phyloP scores from a whole-genome alignment of 2,113 vertebrate genomes.

The Albula glossodonta region DNA sequence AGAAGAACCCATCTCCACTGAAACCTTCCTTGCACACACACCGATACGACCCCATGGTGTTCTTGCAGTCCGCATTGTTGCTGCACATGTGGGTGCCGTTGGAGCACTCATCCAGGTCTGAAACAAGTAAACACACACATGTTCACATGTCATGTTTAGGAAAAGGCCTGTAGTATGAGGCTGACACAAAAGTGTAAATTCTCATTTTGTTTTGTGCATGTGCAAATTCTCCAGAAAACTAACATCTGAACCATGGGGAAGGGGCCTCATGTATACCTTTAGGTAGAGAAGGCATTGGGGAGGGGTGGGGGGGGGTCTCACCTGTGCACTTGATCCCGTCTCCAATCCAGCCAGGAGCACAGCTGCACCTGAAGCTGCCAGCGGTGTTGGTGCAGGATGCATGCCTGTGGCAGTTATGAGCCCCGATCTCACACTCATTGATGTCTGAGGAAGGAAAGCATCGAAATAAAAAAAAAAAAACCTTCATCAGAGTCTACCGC shows the following conservation, averaged over 20 bases:
- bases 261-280: neutral
- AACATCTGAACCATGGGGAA: neutral
- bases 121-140: conserved; percentile 26
- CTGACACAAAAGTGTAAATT: too few relatives aligned
- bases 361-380: conserved; percentile 93
- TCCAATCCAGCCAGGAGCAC: conserved; percentile 88
- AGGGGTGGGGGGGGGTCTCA: conserved; percentile 44
- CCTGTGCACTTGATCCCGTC: conserved; percentile 87
- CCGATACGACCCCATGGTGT: conserved; percentile 93
- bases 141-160: neutral
- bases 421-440: conserved; percentile 96
- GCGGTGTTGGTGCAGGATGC: conserved; percentile 92
- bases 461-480: neutral
- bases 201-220: too few relatives aligned
- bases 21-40: conserved; percentile 95
- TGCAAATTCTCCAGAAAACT: too few relatives aligned
- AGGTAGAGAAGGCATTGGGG: neutral
- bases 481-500: neutral
- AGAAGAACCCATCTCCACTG: conserved; percentile 89
- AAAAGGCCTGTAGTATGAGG: too few relatives aligned
- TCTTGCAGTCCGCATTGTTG: conserved; percentile 89
- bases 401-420: conserved; percentile 91
- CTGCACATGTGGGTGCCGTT: conserved; percentile 94
- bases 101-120: conserved; percentile 95
- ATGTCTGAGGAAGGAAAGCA: conserved; percentile 76